A percentile compares a stretch with the other conserved stretches of the same genome.
These are phyloP conservation scores for Terebella lapidaria DNA, from an alignment of 2,888 invertebrate genomes.

Conservation along the genomic window DNA sequence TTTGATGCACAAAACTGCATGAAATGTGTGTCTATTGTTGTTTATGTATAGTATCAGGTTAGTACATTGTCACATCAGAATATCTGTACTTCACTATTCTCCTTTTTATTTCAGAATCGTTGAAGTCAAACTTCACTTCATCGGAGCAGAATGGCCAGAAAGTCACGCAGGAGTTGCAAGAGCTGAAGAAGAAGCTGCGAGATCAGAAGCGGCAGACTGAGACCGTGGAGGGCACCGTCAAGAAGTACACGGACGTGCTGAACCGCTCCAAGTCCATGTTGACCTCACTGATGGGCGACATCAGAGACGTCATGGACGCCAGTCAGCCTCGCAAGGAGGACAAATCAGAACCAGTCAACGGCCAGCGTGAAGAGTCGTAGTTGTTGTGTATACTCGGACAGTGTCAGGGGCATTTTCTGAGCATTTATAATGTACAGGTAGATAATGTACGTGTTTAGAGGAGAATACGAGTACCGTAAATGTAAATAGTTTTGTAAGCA, in stretches of 20 bases:
- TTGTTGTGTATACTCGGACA: too few relatives aligned
- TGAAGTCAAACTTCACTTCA: conserved; percentile 61
- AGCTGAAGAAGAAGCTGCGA: conserved; percentile 24
- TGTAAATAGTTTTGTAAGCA: too few relatives aligned
- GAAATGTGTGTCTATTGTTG: too few relatives aligned
- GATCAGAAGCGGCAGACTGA: conserved; percentile 22
- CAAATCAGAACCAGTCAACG: conserved; percentile 1
- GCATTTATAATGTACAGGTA: too few relatives aligned
- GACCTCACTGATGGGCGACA: background rate
- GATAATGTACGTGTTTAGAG: too few relatives aligned
- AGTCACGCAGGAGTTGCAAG: conserved; percentile 59
- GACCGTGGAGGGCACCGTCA: conserved; percentile 8
- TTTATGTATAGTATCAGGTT: too few relatives aligned
- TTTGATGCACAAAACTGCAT: too few relatives aligned
- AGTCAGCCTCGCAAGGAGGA: background rate
- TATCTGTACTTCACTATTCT: too few relatives aligned
- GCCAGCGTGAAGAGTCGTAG: too few relatives aligned
- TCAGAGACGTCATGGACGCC: background rate
- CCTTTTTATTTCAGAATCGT: conserved; percentile 47
- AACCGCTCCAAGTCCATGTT: background rate
- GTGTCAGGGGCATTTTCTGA: too few relatives aligned
- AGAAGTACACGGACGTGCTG: conserved; percentile 8
- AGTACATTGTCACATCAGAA: too few relatives aligned
- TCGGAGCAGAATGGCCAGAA: conserved; percentile 60
- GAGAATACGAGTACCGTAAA: too few relatives aligned